These are phyloP conservation scores for Amyelois transitella DNA, from an alignment of 1,140 invertebrate genomes.

Conservation along the genomic window DNA sequence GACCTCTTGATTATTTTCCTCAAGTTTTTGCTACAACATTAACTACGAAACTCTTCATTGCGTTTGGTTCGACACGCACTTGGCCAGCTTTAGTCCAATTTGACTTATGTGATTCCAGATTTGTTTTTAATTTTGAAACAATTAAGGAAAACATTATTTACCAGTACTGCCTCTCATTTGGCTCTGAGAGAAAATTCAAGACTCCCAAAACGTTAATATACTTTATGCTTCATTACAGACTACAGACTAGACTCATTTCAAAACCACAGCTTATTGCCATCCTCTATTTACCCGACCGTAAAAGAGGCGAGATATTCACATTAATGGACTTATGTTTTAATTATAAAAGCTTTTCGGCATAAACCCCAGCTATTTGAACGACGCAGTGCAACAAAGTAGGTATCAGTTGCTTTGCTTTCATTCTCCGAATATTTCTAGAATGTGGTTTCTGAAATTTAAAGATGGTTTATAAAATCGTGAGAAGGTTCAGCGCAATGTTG, in stretches of 20 bases:
- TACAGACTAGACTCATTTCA: background rate
- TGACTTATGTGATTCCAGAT: no score
- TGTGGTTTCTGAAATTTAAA: background rate
- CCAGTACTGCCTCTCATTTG: no score
- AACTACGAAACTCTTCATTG: no score
- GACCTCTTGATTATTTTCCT: no score
- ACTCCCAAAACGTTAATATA: background rate
- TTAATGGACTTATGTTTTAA: background rate
- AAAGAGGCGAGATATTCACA: background rate
- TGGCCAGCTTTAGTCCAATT: no score
- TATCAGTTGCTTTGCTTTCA: background rate
- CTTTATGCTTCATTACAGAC: background rate
- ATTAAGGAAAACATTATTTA: no score
- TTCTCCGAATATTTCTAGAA: background rate
- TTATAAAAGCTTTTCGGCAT: background rate
- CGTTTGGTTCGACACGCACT: no score
- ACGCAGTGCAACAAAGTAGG: background rate
- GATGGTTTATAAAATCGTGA: background rate
- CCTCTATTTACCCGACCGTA: background rate
- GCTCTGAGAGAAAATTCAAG: background rate
- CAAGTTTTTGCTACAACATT: no score
- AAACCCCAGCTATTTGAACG: background rate
- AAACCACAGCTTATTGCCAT: background rate
- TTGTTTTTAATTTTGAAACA: no score
- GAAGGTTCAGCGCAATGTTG: background rate